Evolutionary conservation across 2,888 invertebrate species (phyloP).

Genomic region (Pantelozetes paolii): DNA sequence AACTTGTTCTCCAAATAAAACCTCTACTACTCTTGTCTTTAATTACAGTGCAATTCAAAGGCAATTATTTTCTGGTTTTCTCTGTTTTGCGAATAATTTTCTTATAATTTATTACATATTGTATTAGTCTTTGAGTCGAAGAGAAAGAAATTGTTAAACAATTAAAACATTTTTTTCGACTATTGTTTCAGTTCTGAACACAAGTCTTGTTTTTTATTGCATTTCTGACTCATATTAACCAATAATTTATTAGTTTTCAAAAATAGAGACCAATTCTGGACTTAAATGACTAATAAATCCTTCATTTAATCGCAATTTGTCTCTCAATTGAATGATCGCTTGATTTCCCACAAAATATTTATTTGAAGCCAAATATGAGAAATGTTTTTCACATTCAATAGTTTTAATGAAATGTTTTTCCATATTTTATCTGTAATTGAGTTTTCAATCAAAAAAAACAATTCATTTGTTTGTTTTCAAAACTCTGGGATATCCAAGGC

Average conservation of each 20-base stretch:
- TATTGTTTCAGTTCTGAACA: background rate
- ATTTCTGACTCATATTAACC: background rate
- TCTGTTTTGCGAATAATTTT: background rate
- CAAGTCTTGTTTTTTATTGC: background rate
- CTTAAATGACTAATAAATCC: no score
- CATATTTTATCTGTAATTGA: no score
- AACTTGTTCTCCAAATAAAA: background rate
- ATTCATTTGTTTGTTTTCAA: no score
- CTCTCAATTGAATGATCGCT: no score
- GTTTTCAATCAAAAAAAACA: no score
- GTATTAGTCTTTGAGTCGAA: background rate
- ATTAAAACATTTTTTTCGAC: background rate
- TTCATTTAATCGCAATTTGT: no score
- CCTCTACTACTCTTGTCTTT: background rate
- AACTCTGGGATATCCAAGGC: no score
- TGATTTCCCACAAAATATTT: no score
- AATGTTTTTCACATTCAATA: no score
- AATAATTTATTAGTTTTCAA: background rate
- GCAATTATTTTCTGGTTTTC: conserved; percentile 2
- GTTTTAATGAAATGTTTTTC: no score
- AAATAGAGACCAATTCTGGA: no score
- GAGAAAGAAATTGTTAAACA: background rate
- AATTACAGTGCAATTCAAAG: conserved; percentile 9
- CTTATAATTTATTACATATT: background rate
- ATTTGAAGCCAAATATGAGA: no score